Conservation (phyloP, 2,888 invertebrate species). For the Dryocosmus kuriphilus region DNA sequence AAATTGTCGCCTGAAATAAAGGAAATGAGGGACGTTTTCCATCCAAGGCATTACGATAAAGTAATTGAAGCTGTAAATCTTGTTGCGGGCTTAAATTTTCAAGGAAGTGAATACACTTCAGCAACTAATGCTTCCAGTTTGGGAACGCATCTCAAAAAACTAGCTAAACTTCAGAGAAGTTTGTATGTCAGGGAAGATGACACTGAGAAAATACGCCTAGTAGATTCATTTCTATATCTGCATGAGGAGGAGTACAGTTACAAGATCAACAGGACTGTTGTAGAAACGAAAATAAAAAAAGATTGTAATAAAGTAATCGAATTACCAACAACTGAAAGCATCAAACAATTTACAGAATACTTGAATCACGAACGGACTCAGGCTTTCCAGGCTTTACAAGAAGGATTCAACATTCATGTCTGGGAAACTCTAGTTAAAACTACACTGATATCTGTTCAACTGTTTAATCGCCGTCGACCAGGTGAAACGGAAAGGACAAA, state of each 20-base stretch:
- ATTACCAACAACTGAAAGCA: background rate
- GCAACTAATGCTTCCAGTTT: background rate
- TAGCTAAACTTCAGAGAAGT: background rate
- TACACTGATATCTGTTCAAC: no score
- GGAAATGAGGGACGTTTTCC: background rate
- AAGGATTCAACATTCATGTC: no score
- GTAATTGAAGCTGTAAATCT: background rate
- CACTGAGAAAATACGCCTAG: accelerated
- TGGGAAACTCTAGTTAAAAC: no score
- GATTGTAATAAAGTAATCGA: background rate
- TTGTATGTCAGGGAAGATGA: background rate
- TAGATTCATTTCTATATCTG: background rate
- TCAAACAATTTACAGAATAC: background rate
- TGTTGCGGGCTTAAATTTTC: background rate
- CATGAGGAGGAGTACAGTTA: background rate
- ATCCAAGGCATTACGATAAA: background rate
- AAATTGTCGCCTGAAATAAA: background rate
- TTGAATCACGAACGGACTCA: no score
- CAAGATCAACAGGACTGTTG: background rate
- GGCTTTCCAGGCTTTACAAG: no score
- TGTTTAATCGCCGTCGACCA: no score
- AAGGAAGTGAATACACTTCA: background rate
- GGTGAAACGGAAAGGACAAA: no score
- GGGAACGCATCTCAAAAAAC: background rate
- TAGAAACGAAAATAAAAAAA: background rate